These are phyloP conservation scores for Tetramorium parvispinum DNA, from an alignment of 1,140 invertebrate genomes.

Conservation along the genomic window DNA sequence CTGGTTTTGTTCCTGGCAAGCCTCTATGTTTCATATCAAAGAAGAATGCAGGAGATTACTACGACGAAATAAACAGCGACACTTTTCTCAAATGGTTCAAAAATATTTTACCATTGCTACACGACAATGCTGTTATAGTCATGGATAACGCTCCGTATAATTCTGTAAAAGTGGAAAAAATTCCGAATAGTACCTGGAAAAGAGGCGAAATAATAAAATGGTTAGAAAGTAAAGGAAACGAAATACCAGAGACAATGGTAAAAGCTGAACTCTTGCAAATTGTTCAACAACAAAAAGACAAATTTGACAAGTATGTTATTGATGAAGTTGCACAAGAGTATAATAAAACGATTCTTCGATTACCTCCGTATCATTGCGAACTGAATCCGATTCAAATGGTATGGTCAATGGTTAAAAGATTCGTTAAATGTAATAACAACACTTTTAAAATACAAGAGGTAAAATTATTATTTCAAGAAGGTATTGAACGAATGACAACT, in stretches of 20 bases:
- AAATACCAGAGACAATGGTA: neutral
- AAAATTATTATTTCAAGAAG: neutral
- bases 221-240: constrained; percentile 10
- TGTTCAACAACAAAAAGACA: neutral
- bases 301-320: constrained; percentile 14
- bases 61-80: neutral
- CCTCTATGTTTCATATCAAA: constrained; percentile 10
- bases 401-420: constrained; percentile 21
- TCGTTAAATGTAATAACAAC: neutral
- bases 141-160: constrained; percentile 10
- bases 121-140: neutral
- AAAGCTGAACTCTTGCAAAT: constrained; percentile 13
- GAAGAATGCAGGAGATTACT: neutral
- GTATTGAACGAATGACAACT: neutral
- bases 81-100: neutral
- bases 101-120: neutral
- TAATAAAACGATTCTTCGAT: constrained; percentile 7
- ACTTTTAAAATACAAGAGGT: constrained; percentile 7
- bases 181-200: neutral
- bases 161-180: neutral
- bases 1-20: constrained; percentile 28
- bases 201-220: too few relatives aligned
- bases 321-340: constrained; percentile 12
- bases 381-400: constrained; percentile 37
- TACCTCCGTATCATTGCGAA: constrained; percentile 39